Percentiles rank a stretch among this genome's conserved stretches.
Conservation (phyloP, 2,888 invertebrate genomes). For the Andricus curvator region DNA sequence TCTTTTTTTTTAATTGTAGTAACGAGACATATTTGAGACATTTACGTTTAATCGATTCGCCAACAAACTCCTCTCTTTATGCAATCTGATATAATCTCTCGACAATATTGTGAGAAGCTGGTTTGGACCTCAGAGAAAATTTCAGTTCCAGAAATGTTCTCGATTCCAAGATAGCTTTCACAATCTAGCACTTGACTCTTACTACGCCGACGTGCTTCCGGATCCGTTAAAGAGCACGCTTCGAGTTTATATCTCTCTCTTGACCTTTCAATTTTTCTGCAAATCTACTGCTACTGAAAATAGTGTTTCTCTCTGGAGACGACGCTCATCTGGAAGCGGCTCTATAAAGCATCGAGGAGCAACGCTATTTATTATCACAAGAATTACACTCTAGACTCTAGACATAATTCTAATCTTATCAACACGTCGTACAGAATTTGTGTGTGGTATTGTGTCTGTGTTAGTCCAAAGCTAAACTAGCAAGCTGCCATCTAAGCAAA, state of each 20-base stretch:
- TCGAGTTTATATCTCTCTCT: constrained; percentile 38
- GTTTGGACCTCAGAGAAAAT: background rate
- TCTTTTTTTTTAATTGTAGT: background rate
- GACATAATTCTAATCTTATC: constrained; percentile 55
- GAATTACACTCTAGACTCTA: constrained; percentile 54
- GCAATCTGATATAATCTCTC: constrained; percentile 38
- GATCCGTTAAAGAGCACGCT: constrained; percentile 47
- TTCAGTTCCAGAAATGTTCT: background rate
- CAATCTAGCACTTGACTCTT: constrained; percentile 32
- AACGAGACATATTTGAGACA: constrained; percentile 1
- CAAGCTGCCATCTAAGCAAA: constrained; percentile 56
- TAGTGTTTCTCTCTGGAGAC: constrained; percentile 26
- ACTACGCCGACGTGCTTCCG: constrained; percentile 47
- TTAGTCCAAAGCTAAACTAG: constrained; percentile 58
- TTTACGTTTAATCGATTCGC: constrained; percentile 58
- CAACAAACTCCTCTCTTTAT: constrained; percentile 59
- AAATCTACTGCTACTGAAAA: constrained; percentile 31
- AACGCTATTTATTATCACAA: constrained; percentile 72
- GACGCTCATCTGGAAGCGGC: constrained; percentile 54
- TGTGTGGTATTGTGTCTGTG: constrained; percentile 45
- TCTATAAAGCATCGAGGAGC: constrained; percentile 64
- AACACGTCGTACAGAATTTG: constrained; percentile 51
- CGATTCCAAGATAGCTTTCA: background rate
- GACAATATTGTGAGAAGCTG: constrained; percentile 43
- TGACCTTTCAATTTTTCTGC: constrained; percentile 19